Evolutionary conservation across 2,888 invertebrate genomes (phyloP).

Genomic region (Trichopoda pennipes): DNA sequence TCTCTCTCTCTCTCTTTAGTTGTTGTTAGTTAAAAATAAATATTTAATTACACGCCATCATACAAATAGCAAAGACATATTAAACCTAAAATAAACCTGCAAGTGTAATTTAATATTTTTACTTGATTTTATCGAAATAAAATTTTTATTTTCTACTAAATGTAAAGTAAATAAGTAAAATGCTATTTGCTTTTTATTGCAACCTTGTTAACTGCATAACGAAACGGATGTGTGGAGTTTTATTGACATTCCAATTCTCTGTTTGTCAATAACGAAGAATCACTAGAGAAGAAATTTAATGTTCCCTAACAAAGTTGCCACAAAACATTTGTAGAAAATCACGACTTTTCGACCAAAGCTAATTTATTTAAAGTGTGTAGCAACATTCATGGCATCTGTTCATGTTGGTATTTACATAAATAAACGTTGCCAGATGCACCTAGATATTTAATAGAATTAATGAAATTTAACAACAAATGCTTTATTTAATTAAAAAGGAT

Average conservation of each 20-base stretch:
- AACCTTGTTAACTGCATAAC: constrained; percentile 15
- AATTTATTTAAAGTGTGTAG: too few species aligned
- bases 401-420: too few species aligned
- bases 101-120: constrained; percentile 58
- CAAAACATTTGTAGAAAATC: too few species aligned
- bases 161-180: constrained; percentile 22
- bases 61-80: constrained; percentile 5
- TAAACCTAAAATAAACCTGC: constrained; percentile 33
- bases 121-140: constrained; percentile 15
- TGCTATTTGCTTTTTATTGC: constrained; percentile 8
- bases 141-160: constrained; percentile 27
- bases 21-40: constrained; percentile 34
- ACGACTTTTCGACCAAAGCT: too few species aligned
- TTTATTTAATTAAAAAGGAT: too few species aligned
- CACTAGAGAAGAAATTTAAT: too few species aligned
- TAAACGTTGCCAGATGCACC: too few species aligned
- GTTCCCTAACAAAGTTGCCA: too few species aligned
- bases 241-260: not conserved
- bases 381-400: too few species aligned
- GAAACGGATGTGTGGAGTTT: constrained; percentile 41
- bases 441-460: too few species aligned
- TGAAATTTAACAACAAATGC: too few species aligned
- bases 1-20: not conserved
- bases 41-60: constrained; percentile 66
- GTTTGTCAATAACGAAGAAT: too few species aligned